Conservation (phyloP, 2,888 invertebrate genomes). For the Drosophila merina region DNA sequence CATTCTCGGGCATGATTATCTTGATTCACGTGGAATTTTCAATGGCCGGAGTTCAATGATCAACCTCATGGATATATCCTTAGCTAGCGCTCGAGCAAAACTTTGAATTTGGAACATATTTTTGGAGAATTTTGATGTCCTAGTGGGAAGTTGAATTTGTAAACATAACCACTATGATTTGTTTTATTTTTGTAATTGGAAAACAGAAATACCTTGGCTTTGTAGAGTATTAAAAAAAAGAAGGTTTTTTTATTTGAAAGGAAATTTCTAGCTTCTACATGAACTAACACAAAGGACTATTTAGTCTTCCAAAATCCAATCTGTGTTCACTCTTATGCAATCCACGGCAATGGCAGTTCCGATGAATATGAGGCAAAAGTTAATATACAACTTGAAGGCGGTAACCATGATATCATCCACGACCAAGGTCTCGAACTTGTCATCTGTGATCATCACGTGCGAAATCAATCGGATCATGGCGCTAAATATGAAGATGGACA, state of each 20-base stretch:
- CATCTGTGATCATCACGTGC: neutral
- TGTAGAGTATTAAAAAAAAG: too few relatives aligned
- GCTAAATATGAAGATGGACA: neutral
- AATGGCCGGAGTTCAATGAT: neutral
- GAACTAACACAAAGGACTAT: neutral
- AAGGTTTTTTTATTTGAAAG: too few relatives aligned
- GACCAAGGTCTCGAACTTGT: neutral
- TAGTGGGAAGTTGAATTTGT: neutral
- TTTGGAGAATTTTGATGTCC: neutral
- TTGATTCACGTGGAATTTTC: neutral
- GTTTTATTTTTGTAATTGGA: neutral
- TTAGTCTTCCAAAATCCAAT: neutral
- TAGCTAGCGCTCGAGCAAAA: neutral
- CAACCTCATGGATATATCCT: neutral
- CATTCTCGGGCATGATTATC: constrained; percentile 27
- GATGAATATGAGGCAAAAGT: neutral
- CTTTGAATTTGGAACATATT: neutral
- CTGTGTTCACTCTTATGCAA: neutral
- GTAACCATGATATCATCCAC: neutral
- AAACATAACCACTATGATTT: neutral
- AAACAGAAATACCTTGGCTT: too few relatives aligned
- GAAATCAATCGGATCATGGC: neutral
- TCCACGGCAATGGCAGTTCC: neutral
- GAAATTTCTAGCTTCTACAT: too few relatives aligned
- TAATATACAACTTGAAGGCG: neutral